A percentile compares a stretch with the other conserved stretches of the same genome.
These are phyloP conservation scores for Peromyscus leucopus DNA, from an alignment of 2,113 vertebrate genomes.

Conservation along the genomic window DNA sequence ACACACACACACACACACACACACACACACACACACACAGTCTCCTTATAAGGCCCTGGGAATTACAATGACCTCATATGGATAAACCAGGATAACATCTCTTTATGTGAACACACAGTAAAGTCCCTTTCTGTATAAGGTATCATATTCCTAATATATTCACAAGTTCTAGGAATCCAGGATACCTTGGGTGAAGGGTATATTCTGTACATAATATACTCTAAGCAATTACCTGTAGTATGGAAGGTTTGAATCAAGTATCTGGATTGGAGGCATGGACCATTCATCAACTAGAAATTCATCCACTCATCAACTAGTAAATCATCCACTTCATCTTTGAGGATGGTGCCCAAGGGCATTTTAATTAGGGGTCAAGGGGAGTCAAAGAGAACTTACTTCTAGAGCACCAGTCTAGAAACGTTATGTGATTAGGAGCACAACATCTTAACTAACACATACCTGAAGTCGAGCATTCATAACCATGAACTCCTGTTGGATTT, in stretches of 20 bases:
- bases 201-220: not conserved
- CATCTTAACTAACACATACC: slow-evolving; percentile 85
- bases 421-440: not conserved
- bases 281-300: slow-evolving; percentile 24
- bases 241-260: slow-evolving; percentile 38
- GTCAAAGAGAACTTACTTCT: not conserved
- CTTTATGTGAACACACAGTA: not conserved
- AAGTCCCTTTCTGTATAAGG: slow-evolving; percentile 28
- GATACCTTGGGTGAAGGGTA: not conserved
- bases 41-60: not conserved
- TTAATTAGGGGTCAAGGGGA: not conserved
- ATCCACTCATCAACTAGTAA: not conserved
- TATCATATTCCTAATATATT: not conserved
- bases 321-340: slow-evolving; percentile 22
- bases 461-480: slow-evolving; percentile 89
- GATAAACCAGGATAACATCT: slow-evolving; percentile 39
- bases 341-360: not conserved
- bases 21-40: not conserved
- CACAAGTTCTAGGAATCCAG: slow-evolving; percentile 1
- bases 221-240: not conserved
- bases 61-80: not conserved
- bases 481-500: slow-evolving; percentile 93
- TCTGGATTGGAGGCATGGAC: slow-evolving; percentile 2
- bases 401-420: not conserved
- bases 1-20: not conserved